A percentile compares a stretch with the other conserved stretches of the same genome.
Conservation (phyloP, 2,888 invertebrate genomes). For the Epinotia brunnichana region DNA sequence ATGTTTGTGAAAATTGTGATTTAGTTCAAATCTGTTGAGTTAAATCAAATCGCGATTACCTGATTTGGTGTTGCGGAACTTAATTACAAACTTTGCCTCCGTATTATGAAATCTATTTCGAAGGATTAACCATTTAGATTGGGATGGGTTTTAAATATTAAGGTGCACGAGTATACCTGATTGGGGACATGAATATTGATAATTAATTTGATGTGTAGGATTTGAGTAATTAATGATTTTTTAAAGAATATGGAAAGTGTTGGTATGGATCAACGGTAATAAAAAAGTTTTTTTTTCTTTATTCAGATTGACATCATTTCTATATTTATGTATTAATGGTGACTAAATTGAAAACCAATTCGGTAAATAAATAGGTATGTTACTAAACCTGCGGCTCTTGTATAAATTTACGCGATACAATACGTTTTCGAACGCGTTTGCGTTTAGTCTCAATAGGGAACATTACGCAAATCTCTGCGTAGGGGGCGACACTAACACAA, state of each 20-base stretch:
- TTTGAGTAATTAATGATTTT: background rate
- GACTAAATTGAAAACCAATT: too few species aligned
- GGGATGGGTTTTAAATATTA: constrained; percentile 42
- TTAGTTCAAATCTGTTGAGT: constrained; percentile 48
- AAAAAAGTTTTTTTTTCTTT: too few species aligned
- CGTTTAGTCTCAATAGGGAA: too few species aligned
- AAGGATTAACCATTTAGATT: constrained; percentile 42
- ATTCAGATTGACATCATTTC: too few species aligned
- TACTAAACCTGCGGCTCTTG: too few species aligned
- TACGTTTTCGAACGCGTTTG: too few species aligned
- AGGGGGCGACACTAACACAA: too few species aligned
- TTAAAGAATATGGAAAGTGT: background rate
- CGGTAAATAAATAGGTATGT: too few species aligned
- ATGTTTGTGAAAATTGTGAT: constrained; percentile 53
- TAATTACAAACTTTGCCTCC: constrained; percentile 42
- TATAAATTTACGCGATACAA: too few species aligned
- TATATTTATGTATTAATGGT: too few species aligned
- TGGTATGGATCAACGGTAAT: background rate
- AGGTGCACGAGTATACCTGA: constrained; percentile 28
- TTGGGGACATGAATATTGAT: constrained; percentile 28
- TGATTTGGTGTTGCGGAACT: constrained; percentile 43
- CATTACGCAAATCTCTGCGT: too few species aligned
- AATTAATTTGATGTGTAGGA: constrained; percentile 11
- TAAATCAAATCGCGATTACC: constrained; percentile 46
- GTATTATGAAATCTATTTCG: constrained; percentile 40